Conservation (phyloP, 2,888 invertebrate species). For the Bimastos eiseni region DNA sequence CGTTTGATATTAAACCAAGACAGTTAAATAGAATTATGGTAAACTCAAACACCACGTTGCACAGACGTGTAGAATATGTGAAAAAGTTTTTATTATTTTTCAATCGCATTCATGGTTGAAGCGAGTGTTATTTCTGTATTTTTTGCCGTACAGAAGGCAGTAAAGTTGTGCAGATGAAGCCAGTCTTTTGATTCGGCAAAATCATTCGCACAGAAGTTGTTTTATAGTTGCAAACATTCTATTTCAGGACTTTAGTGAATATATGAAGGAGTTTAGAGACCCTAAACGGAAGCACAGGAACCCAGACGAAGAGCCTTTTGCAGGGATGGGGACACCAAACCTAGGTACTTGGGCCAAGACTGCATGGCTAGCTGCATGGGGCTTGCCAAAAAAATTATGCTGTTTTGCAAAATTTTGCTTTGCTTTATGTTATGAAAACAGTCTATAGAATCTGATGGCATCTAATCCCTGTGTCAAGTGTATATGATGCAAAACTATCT, state of each 20-base stretch:
- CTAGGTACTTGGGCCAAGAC: not conserved
- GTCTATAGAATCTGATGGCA: not conserved
- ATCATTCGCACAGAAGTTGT: not conserved
- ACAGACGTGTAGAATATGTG: not conserved
- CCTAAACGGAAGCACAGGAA: not conserved
- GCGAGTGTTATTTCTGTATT: no score
- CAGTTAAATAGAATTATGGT: not conserved
- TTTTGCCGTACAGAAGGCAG: not conserved
- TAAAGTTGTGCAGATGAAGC: not conserved
- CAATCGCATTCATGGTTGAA: no score
- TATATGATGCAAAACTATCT: not conserved
- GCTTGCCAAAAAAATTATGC: not conserved
- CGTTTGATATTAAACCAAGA: not conserved
- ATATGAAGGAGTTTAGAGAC: slow-evolving; percentile 23
- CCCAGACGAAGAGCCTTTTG: not conserved
- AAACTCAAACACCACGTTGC: not conserved
- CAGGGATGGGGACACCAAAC: not conserved
- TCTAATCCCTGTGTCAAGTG: not conserved
- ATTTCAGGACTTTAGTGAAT: slow-evolving; percentile 15
- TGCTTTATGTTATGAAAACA: not conserved
- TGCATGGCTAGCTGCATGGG: not conserved
- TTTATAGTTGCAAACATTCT: not conserved
- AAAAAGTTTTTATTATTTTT: not conserved
- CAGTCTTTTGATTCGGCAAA: not conserved
- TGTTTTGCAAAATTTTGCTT: not conserved